Evolutionary conservation across 2,113 vertebrate genomes (phyloP), one percentile per base, ranked within the genome.

Genomic region (Cololabis saira): DNA sequence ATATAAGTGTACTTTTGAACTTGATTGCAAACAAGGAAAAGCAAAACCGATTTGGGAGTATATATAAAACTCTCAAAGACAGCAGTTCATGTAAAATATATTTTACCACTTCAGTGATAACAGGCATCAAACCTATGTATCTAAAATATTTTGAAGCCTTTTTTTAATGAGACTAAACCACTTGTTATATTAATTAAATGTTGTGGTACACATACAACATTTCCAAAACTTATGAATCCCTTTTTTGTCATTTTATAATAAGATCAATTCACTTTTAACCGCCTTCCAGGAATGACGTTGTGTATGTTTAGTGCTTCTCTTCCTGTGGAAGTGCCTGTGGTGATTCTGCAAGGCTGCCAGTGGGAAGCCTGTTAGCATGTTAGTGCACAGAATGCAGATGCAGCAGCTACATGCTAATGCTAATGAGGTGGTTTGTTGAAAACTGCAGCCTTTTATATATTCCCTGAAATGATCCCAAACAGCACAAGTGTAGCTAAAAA

Each of bases 351-450:
- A 69, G 77, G 67, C 64, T 85, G 78, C 82, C 91, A 65, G 86
- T 41, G 63, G 91, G 91, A 83, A 33, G 78, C 77, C 77, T 78
- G 76, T 94, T 93, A 87, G 91, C 90, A 93, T 92, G 85, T 86
- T 82, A 87, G 83, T 86, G 40, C 77, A 76, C 83, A 74, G 90
- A 82, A 91, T 92, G 87, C 85, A 89, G 87, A 89, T 91, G 84
- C 57, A 76, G 63, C 75, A 67, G 66, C 85, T 90, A 89, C 78
- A 82, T 89, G 82, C 74, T 87, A 82, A 91, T 90, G 82, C 56
- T 83, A 78, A 88, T 88, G 62, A 83, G 71, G 54, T 60, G 64
- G 51, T 77, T 62, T 54, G 1, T 41, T 45, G 18, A 21, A 45
- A 64, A 61, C 41, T 27, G 2, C 40, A 42, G 16, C n/a, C 16